Conservation (phyloP, 1,140 invertebrate genomes). For the Pseudomyrmex pallidus region DNA sequence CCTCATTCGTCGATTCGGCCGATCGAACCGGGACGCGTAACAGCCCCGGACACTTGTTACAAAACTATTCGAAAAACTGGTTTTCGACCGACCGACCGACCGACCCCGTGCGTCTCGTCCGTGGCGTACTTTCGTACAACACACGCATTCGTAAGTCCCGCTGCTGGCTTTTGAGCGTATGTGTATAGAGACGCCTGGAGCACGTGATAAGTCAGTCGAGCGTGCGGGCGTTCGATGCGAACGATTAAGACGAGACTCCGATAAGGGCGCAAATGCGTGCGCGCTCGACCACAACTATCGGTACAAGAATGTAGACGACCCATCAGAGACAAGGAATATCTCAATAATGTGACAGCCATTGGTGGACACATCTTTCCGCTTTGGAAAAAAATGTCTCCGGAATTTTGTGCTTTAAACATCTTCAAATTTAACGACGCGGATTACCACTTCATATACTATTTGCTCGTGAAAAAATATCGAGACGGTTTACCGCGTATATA, state of each 20-base stretch:
- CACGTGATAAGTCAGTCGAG: slow-evolving; percentile 40
- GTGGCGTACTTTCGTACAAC: neutral
- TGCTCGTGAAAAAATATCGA: no score
- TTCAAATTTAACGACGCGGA: no score
- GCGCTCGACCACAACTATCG: slow-evolving; percentile 58
- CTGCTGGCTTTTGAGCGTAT: neutral
- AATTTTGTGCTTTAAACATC: no score
- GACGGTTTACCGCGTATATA: neutral
- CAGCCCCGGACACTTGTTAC: slow-evolving; percentile 48
- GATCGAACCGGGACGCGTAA: slow-evolving; percentile 50
- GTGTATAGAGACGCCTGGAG: neutral
- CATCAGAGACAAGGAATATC: slow-evolving; percentile 60
- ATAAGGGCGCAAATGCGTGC: slow-evolving; percentile 57
- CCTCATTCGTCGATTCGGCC: slow-evolving; percentile 48
- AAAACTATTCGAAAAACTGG: slow-evolving; percentile 70
- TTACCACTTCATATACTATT: no score
- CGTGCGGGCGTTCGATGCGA: slow-evolving; percentile 30
- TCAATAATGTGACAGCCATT: slow-evolving; percentile 68
- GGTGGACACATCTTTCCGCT: slow-evolving; percentile 19
- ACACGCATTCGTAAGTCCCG: neutral
- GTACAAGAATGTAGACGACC: slow-evolving; percentile 70
- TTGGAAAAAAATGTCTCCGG: no score
- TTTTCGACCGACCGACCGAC: slow-evolving; percentile 51
- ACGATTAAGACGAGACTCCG: slow-evolving; percentile 54
- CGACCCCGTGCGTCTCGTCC: slow-evolving; percentile 22